Evolutionary conservation across 2,888 invertebrate genomes (phyloP), one percentile per base, ranked within the genome.

Genomic region (Anthophora plumipes): DNA sequence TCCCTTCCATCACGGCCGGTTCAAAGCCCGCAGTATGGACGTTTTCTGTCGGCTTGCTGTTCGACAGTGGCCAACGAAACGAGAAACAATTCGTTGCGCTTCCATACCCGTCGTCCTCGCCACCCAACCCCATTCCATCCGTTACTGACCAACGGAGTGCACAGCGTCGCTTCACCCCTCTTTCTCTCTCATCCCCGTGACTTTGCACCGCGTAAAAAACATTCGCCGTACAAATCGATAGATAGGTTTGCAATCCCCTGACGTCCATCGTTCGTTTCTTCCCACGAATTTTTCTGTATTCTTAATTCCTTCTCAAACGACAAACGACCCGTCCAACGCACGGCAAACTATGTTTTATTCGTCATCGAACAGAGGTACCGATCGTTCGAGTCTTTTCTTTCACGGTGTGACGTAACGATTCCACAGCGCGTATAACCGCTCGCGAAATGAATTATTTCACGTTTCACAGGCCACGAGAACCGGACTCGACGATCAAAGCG

Each of bases 71-170:
- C 74, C 84, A 85, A 77, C 84, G 84, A 85, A 86, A 86, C 85
- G 85, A 82, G 82, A 85, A 85, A 85, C 85, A 86, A 86, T 86
- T 86, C 82, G 84, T 78, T 79, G 67, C 68, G 68, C 39, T 66
- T 37, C 63, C 66, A 39, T 20, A 4, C 25, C 25, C 39, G 52
- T 5, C 31, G 6, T 14, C 7, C 63, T 14, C 14, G 14, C 25
- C 20, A 25, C 17, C 2, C 57, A 3, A 20, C 43, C 46, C 43
- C 17, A 22, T 55, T 17, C 60, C 25, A 20, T 41, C 55, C 50
- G 25, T 48, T 57, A 4, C n/a, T 57, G 11, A 57, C 48, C 52
- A 52, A 17, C 31, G 54, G 3, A 17, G 48, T 31, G 31, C 22
- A 22, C 46, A 17, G 17, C 54, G 43, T 25, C 20, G 48, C 20